Evolutionary conservation across 2,797 vertebrate genomes (phyloP), one percentile per base, ranked within the genome.

Genomic region (Dermochelys coriacea): DNA sequence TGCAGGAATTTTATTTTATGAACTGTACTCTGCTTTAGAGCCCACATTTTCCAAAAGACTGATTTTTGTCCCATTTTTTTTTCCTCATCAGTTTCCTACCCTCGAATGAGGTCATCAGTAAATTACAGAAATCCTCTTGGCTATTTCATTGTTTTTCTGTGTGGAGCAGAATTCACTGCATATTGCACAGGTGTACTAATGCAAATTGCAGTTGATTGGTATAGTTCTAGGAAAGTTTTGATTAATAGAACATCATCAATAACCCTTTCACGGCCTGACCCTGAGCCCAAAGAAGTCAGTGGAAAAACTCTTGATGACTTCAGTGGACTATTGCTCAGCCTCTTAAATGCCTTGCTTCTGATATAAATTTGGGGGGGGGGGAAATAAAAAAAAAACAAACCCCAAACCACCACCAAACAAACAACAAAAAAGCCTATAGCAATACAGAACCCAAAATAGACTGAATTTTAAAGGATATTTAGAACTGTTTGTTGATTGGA

Each of bases 1-100:
- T 95, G 74, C 31, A 95, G 94, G 31, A 96, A 87, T 96, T 96
- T 96, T 96, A 86, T 55, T 94, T 97, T 94, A 97, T 93, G 94
- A 96, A 61, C 52, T 83, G 85, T 80, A 95, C 78, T 96, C 91
- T 41, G 82, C 55, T 95, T 96, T 80, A 95, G 86, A 93, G 80
- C n/a, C 34, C 0, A 55, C 7, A 86, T 93, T 88, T 94, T 88
- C 64, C 78, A 75, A 45, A 95, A 88, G 90, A 94, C 29, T 95
- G 86, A 88, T 91, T 97, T 97, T 96, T 96, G 68, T 86, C 55
- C 93, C 14, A 12, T 84, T 80, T 93, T 80, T 93, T 98, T 95
- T 95, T 41, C 8, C 49, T 90, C 47, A 5, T 90, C 68, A 82
- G 3, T 64, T 27, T 91, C 78, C 82, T 85, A 12, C 41, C 94